Evolutionary conservation across 2,797 vertebrate species (phyloP).

Genomic region (Mormyrops boulengeri): DNA sequence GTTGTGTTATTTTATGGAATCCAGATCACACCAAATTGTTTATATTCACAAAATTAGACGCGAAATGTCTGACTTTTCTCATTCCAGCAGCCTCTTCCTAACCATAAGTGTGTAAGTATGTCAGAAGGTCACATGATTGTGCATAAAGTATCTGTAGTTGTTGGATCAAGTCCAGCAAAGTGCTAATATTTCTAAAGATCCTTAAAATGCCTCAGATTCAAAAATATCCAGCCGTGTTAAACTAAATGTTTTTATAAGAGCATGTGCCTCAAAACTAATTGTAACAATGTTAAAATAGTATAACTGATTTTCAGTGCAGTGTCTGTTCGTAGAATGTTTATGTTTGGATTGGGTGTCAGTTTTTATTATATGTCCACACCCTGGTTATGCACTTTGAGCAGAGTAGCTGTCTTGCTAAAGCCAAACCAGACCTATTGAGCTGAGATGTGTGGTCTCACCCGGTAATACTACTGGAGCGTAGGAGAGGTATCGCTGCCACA

Average conservation of each 20-base stretch:
- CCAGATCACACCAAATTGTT: not conserved
- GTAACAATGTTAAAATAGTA: not conserved
- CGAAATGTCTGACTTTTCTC: not conserved
- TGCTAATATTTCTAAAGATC: not conserved
- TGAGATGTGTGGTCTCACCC: not conserved
- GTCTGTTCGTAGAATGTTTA: not conserved
- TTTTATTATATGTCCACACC: not conserved
- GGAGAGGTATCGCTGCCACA: not conserved
- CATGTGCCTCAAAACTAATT: not conserved
- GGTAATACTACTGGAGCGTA: too few species aligned
- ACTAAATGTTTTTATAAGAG: not conserved
- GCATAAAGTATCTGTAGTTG: not conserved
- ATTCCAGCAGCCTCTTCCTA: not conserved
- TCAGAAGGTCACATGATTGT: not conserved
- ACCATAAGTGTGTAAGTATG: not conserved
- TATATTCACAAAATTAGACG: not conserved
- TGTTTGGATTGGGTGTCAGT: not conserved
- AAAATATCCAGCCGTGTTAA: not conserved
- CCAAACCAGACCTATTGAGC: not conserved
- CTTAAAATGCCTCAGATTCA: not conserved
- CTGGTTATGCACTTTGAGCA: not conserved
- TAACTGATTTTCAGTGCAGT: not conserved
- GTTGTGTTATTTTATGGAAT: not conserved
- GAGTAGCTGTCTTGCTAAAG: not conserved
- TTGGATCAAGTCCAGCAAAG: not conserved